Evolutionary conservation across 2,113 vertebrate genomes (phyloP), one percentile per base, ranked within the genome.

Genomic region (Labeo rohita): DNA sequence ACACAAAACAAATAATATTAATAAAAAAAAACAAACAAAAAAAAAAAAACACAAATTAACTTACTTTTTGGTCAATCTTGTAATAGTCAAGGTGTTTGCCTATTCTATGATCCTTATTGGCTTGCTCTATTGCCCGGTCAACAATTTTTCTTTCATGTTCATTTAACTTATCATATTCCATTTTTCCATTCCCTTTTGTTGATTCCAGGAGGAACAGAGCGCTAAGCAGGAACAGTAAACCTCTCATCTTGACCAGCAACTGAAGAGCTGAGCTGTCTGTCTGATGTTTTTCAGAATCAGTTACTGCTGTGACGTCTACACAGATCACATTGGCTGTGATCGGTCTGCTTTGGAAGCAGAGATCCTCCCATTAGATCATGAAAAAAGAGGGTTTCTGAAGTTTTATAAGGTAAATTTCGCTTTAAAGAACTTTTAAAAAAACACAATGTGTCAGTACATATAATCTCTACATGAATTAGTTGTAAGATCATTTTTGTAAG

Each of bases 201-300:
- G 66, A 45, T 36, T 28, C 66, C 54, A 87, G 76, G 68, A 84
- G 54, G 11, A 84, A 3, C 21, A 63, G 56, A 23, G 34, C 21
- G 2, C 56, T 23, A n/a, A 80, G 3, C 8, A 65, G 18, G 3
- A 65, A 54, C n/a, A 87, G 54, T 7, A 28, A 49, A 34, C 50
- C 34, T 23, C 47, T 56, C 82, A 87, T 87, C 82, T 11, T 80
- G 73, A 21, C 8, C 2, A 65, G 28, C 2, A 34, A 21, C 59
- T 47, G 61, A 65, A 23, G 61, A 28, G 11, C 18, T 47, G 18
- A 11, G 2, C 78, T 47, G 79, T 66, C 21, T 56, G 23, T 13
- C 23, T 16, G 47, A 52, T 76, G 12, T 28, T 6, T 50, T 13
- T 12, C 11, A 52, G 23, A 34, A 76, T 6, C 7, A 16, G 11